Conservation (phyloP, 53 echinoderm and acorn worm species). For the Mesocentrotus franciscanus region DNA sequence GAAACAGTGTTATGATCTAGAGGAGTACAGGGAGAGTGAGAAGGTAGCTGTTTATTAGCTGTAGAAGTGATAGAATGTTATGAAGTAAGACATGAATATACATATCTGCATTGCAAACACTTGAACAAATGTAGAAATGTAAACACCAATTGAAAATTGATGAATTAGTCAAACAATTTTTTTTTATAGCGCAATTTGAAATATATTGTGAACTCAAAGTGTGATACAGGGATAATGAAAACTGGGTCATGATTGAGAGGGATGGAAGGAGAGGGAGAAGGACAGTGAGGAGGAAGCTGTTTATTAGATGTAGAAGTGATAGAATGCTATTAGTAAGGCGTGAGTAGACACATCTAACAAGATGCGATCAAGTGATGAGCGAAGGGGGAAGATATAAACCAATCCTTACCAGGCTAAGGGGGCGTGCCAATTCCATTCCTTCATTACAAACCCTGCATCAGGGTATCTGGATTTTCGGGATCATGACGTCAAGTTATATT, state of each 20-base stretch:
- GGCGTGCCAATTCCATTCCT: background rate
- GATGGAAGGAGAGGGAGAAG: background rate
- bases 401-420: background rate
- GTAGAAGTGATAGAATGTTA: background rate
- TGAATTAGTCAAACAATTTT: too few relatives aligned
- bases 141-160: too few relatives aligned
- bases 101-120: background rate
- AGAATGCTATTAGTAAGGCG: constrained; percentile 50
- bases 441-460: background rate
- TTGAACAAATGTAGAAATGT: background rate
- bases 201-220: too few relatives aligned
- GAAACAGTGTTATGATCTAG: too few relatives aligned
- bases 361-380: constrained; percentile 45
- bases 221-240: background rate
- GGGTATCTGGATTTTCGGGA: background rate
- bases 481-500: background rate
- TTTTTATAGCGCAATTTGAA: too few relatives aligned
- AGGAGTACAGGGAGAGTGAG: too few relatives aligned
- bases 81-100: background rate
- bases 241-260: background rate
- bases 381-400: background rate
- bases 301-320: constrained; percentile 24
- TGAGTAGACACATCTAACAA: constrained; percentile 33
- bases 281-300: background rate
- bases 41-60: too few relatives aligned